Evolutionary conservation across 2,113 vertebrate species (phyloP).

Genomic region (Xenopus tropicalis): UCB_Xtro_10.0 CM004443.2:135860001-135860500

Average conservation of each 20-base stretch:
- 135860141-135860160: constrained; percentile 96
- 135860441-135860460: too few species aligned
- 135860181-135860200: constrained; percentile 99
- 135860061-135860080: constrained; percentile 99
- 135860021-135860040: constrained; percentile 90
- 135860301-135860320: constrained; percentile 80
- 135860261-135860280: constrained; percentile 80
- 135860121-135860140: constrained; percentile 97
- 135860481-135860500: background rate
- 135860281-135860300: constrained; percentile 76
- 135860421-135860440: too few species aligned
- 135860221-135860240: constrained; percentile 91
- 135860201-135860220: constrained; percentile 98
- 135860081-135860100: constrained; percentile 90
- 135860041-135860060: constrained; percentile 97
- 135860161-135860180: constrained; percentile 96
- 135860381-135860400: constrained; percentile 47
- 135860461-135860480: background rate
- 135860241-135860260: constrained; percentile 85
- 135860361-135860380: constrained; percentile 64
- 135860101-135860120: constrained; percentile 99
- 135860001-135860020: constrained; percentile 98
- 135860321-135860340: constrained; percentile 89
- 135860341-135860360: constrained; percentile 56
- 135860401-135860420: constrained; percentile 26